Evolutionary conservation across 30 jellyfish, hydroid and myxozoan genomes (phyloP).

Genomic region (Chrysaora quinquecirrha): DNA sequence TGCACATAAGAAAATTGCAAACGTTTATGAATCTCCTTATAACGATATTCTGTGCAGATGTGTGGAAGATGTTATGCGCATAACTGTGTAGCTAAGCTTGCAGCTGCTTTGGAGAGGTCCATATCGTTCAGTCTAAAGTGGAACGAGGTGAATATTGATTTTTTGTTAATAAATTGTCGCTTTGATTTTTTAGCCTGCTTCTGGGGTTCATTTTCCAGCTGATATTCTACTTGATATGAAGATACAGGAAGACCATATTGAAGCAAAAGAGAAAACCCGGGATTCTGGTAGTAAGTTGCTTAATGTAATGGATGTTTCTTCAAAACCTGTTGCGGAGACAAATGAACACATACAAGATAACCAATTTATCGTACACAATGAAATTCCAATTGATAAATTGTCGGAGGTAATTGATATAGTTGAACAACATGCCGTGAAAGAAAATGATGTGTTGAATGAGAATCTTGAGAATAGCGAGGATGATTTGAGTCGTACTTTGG

Average conservation of each 20-base stretch:
- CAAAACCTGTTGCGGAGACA: conserved; percentile 15
- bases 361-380: neutral
- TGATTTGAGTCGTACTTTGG: no score
- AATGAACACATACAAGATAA: neutral
- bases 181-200: conserved; percentile 25
- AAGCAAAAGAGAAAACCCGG: neutral
- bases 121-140: no score
- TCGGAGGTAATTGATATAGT: conserved; percentile 13
- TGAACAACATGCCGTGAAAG: neutral
- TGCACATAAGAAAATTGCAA: no score
- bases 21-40: no score
- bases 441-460: neutral
- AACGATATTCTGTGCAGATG: no score
- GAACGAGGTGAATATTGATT: no score
- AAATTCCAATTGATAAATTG: conserved; percentile 41
- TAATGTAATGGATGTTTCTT: conserved; percentile 21
- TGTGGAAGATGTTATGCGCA: no score
- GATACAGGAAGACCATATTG: conserved; percentile 20
- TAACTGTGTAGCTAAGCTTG: no score
- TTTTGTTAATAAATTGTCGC: no score
- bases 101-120: no score
- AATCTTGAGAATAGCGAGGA: no score
- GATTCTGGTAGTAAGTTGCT: conserved; percentile 1
- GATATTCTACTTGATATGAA: conserved; percentile 42
- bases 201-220: conserved; percentile 27